Conservation (phyloP, 2,113 vertebrate genomes). For the Ondatra zibethicus region DNA sequence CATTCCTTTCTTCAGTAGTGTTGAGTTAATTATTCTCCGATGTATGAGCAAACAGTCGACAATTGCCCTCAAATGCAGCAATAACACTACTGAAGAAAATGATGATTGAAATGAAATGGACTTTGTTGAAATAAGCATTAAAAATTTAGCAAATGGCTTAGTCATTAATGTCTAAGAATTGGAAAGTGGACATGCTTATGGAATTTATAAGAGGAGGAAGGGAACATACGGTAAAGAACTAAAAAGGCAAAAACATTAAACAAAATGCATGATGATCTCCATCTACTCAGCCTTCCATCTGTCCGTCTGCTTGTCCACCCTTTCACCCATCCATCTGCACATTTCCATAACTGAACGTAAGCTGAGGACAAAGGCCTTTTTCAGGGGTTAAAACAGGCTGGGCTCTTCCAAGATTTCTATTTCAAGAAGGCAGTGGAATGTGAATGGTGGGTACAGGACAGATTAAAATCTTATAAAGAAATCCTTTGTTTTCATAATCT, state of each 20-base stretch:
- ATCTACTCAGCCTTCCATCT: neutral
- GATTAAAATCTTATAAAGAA: neutral
- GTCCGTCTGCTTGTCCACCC: neutral
- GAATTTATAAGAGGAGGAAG: neutral
- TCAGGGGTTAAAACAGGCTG: neutral
- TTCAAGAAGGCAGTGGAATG: neutral
- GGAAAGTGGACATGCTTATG: accelerated
- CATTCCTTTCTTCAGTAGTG: neutral
- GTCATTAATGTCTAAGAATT: neutral
- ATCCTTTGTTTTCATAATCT: neutral
- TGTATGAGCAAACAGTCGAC: neutral
- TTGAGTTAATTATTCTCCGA: constrained; percentile 59
- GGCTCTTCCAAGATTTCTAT: neutral
- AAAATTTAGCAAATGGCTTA: neutral
- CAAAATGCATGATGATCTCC: neutral
- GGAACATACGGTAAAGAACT: neutral
- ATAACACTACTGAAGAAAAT: neutral
- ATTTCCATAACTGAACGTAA: neutral
- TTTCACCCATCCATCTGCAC: neutral
- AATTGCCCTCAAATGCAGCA: constrained; percentile 46
- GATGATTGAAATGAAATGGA: accelerated
- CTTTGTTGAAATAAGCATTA: neutral
- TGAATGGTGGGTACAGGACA: neutral
- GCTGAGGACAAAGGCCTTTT: neutral
- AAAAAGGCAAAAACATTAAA: neutral